A percentile compares a stretch with the other conserved stretches of the same genome.
Evolutionary conservation across 2,113 vertebrate species (phyloP).

Genomic region (human (Homo sapiens)): GRCh38 chr17:34098501-34099000

Average conservation of each 20-base stretch:
- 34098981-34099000: not conserved
- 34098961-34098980: not conserved
- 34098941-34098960: not conserved
- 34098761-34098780: not conserved
- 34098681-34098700: accelerated
- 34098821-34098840: not conserved
- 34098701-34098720: not conserved
- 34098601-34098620: not conserved
- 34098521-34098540: not conserved
- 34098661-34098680: not conserved
- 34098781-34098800: not conserved
- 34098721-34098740: accelerated
- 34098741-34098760: not conserved
- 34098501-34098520: not conserved
- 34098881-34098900: not conserved
- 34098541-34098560: not conserved
- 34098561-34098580: not conserved
- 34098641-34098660: not conserved
- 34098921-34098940: not conserved
- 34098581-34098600: not conserved
- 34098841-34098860: not conserved
- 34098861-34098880: not conserved
- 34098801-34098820: not conserved
- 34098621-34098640: not conserved
- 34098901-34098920: not conserved